Evolutionary conservation across 2,113 vertebrate genomes (phyloP).

Genomic region (Acrocephalus kingi): DNA sequence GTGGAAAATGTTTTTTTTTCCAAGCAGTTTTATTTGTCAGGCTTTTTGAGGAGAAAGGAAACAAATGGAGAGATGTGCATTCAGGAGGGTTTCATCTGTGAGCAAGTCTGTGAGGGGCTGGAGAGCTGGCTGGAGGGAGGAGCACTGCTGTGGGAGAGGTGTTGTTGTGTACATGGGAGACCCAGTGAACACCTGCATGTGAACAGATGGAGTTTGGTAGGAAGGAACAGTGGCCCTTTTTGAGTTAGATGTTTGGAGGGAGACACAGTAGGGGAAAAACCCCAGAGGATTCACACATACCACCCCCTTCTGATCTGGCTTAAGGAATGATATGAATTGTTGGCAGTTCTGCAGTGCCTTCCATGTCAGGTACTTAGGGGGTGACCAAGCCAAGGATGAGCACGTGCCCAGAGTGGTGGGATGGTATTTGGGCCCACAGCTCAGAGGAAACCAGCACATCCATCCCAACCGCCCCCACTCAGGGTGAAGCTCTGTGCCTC

Average conservation of each 20-base stretch:
- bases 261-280: background rate
- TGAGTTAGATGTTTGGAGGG: background rate
- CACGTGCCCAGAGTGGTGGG: background rate
- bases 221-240: background rate
- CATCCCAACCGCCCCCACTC: accelerated
- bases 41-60: background rate
- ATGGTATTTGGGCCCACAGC: background rate
- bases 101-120: background rate
- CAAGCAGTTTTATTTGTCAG: background rate
- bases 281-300: background rate
- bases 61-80: background rate
- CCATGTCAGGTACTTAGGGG: background rate
- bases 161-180: background rate
- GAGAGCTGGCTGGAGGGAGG: background rate
- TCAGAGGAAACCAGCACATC: background rate
- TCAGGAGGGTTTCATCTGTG: accelerated
- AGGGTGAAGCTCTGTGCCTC: background rate
- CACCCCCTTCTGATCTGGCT: background rate
- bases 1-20: background rate
- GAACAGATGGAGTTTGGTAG: accelerated
- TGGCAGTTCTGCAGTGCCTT: background rate
- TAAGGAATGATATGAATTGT: background rate
- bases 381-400: background rate
- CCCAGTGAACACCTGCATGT: background rate
- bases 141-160: background rate